Base-by-base conservation (phyloP, 2,797 vertebrate species). In the Carduelis carduelis region DNA sequence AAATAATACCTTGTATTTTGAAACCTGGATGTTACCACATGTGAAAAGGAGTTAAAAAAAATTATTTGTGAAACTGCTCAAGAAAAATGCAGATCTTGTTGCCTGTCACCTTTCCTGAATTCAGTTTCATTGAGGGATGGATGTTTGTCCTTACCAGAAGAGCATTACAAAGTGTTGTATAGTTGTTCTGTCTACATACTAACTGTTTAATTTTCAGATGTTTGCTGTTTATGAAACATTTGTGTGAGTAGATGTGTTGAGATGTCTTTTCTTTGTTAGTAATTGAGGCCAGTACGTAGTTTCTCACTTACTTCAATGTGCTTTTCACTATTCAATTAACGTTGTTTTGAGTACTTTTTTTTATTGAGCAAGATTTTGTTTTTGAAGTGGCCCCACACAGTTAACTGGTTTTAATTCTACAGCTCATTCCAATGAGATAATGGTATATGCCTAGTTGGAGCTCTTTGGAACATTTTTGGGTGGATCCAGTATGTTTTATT, bases 251-350 rank as follows among this genome's bases (percentile, higher is more conserved):
- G 79, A 91, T 3, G 59, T 83, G 84, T 92, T 95, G 93, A 94
- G 90, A 95, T 83, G 76, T 44, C 81, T 95, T 95, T 78, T 89
- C 76, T 95, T 92, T 94, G 71, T 89, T 91, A 91, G 70, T 87
- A 92, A 80, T 65, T 78, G 50, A 81, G 87, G 39, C 69, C 55
- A 83, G 50, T 89, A 74, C 12, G 11, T 95, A 86, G 92, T 86
- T 97, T 93, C 91, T 95, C 87, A 86, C 90, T 95, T 82, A 79
- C 55, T 94, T 92, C 93, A 94, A 71, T 92, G 71, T 96, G 93
- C 91, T 96, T 96, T 96, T 94, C 92, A 89, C 95, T 96, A 85
- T 94, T 92, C 46, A 94, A 78, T 94, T 96, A 87, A 83, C 87
- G 81, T 78, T 95, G 84, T 89, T 97, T 83, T 75, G 69, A 86